Conservation (phyloP, 2,888 invertebrate genomes). For the Cinara cedri region DNA sequence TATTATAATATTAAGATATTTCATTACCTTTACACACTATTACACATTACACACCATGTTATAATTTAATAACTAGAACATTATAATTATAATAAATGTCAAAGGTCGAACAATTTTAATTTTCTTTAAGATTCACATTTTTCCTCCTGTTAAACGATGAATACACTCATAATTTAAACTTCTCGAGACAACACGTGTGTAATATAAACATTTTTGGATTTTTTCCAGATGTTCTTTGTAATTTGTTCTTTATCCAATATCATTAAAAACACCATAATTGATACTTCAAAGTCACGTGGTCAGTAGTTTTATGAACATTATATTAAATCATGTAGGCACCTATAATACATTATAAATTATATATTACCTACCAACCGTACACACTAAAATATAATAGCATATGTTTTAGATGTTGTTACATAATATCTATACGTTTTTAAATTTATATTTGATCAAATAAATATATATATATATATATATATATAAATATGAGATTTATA, state of each 20-base stretch:
- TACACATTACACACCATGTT: no score
- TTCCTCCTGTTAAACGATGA: constrained; percentile 7
- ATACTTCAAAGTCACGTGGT: constrained; percentile 45
- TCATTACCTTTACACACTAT: constrained; percentile 8
- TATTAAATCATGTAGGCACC: constrained; percentile 28
- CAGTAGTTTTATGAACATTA: constrained; percentile 11
- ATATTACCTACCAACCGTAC: not conserved
- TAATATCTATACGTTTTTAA: no score
- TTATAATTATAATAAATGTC: constrained; percentile 6
- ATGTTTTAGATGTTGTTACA: not conserved
- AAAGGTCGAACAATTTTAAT: not conserved
- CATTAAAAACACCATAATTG: constrained; percentile 46
- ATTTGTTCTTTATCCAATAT: constrained; percentile 51
- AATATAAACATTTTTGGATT: constrained; percentile 24
- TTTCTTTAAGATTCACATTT: not conserved
- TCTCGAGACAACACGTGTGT: constrained; percentile 16
- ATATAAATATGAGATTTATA: no score
- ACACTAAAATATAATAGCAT: not conserved
- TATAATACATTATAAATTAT: not conserved
- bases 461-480: no score
- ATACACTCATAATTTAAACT: not conserved
- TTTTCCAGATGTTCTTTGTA: constrained; percentile 14
- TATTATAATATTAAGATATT: not conserved
- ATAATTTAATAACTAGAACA: no score
- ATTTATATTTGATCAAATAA: no score